Conservation (phyloP, 2,797 vertebrate genomes). For the Benthosema pterotum region DNA sequence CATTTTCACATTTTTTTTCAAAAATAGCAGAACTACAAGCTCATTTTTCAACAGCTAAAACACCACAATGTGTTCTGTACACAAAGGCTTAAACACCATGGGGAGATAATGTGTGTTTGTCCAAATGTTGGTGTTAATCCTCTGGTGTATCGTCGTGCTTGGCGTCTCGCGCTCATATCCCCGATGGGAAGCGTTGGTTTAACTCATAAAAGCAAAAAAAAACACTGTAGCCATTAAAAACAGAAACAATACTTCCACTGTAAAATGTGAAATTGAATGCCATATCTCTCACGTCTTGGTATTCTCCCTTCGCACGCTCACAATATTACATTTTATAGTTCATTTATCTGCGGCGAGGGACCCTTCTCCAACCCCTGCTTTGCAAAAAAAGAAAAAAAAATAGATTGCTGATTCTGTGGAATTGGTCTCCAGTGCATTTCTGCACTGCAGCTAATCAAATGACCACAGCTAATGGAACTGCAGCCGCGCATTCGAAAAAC, state of each 20-base stretch:
- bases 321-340: constrained; percentile 54
- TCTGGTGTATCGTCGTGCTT: constrained; percentile 1
- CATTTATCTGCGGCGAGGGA: constrained; percentile 53
- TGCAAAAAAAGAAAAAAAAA: too few species aligned
- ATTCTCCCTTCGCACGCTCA: constrained; percentile 38
- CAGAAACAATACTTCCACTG: constrained; percentile 39
- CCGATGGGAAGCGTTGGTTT: constrained; percentile 10
- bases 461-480: constrained; percentile 29
- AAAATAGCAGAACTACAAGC: too few species aligned
- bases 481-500: constrained; percentile 20
- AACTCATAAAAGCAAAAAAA: constrained; percentile 37
- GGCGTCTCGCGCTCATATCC: not conserved
- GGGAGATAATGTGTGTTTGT: constrained; percentile 5
- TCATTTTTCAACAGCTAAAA: too few species aligned
- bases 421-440: constrained; percentile 54
- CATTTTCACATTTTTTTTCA: too few species aligned
- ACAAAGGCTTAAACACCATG: too few species aligned
- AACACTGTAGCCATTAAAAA: constrained; percentile 42
- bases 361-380: constrained; percentile 42
- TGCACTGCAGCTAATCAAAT: constrained; percentile 40
- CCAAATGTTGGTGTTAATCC: constrained; percentile 8
- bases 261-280: constrained; percentile 39
- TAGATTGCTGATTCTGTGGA: constrained; percentile 30
- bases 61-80: too few species aligned
- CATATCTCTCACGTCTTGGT: constrained; percentile 38